Percentiles rank a stretch among this genome's conserved stretches.
phyloP scores from a whole-genome alignment of 92 coral and sea anemone species.

The Palythoa caribaeorum region DNA sequence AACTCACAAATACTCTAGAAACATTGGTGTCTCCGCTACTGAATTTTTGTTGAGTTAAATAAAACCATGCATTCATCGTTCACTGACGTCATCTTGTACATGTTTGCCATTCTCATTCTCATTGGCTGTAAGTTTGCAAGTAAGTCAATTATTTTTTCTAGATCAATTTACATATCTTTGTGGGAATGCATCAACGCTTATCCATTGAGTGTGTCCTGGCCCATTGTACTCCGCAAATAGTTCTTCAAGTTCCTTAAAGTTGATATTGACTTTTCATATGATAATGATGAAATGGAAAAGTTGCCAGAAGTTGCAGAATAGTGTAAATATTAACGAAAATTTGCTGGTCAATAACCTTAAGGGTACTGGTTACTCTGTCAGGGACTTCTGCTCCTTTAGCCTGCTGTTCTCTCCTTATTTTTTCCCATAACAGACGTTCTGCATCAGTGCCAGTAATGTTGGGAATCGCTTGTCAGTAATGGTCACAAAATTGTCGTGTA shows the following conservation, averaged over 20 bases:
- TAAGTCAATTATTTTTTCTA: constrained; percentile 55
- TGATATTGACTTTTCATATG: no score
- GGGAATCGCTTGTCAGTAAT: background rate
- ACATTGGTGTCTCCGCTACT: constrained; percentile 14
- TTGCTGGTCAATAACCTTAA: constrained; percentile 61
- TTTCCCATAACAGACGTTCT: constrained; percentile 67
- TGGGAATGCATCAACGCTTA: constrained; percentile 57
- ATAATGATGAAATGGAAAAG: no score
- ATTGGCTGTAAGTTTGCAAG: constrained; percentile 71
- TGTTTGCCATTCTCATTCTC: constrained; percentile 59
- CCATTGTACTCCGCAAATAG: no score
- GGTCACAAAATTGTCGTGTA: constrained; percentile 53
- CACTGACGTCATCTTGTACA: background rate
- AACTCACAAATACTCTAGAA: background rate
- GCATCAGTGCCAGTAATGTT: constrained; percentile 10
- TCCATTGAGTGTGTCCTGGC: no score
- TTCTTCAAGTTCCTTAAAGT: no score
- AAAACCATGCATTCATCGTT: background rate
- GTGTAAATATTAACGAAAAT: constrained; percentile 65
- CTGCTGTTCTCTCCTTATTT: constrained; percentile 58
- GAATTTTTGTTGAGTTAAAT: constrained; percentile 1
- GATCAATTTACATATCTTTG: no score
- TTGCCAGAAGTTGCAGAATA: no score
- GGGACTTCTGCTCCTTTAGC: constrained; percentile 42
- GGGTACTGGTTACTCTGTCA: constrained; percentile 62